Evolutionary conservation across 92 coral and sea anemone genomes (phyloP), one percentile per base, ranked within the genome.

Genomic region (Phymanthus crucifer): DNA sequence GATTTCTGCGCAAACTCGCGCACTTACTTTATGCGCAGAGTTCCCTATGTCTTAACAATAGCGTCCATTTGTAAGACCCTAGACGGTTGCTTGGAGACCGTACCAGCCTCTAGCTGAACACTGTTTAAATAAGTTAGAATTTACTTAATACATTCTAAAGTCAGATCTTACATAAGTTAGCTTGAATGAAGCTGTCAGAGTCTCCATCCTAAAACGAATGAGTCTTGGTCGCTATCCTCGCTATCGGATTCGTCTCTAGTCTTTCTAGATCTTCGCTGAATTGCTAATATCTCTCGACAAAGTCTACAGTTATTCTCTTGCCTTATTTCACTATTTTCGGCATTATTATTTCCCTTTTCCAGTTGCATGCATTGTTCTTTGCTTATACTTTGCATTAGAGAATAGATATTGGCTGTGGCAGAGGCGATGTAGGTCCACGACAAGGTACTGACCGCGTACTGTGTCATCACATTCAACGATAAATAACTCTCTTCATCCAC

Each of bases 131-230:
- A n/a, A n/a, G n/a, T n/a, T n/a, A n/a, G n/a, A n/a, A n/a, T n/a
- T n/a, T n/a, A n/a, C n/a, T n/a, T n/a, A n/a, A n/a, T n/a, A n/a
- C n/a, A n/a, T n/a, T n/a, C n/a, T n/a, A n/a, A n/a, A n/a, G n/a
- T n/a, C n/a, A n/a, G n/a, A n/a, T n/a, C n/a, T n/a, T n/a, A n/a
- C n/a, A n/a, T n/a, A n/a, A n/a, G n/a, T n/a, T n/a, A n/a, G n/a
- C n/a, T n/a, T n/a, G n/a, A n/a, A n/a, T n/a, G n/a, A n/a, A n/a
- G n/a, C n/a, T 50, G 18, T 50, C 64, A 87, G 29, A 87, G 54
- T 32, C 90, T 73, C 90, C 90, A 87, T 27, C 91, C 91, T 14
- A 83, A 61, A 24, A 87, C 91, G 27, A 87, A 87, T 26, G 91
- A 87, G 14, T 87, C 91, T 0, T 87, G 82, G 35, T 87, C 88